Evolutionary conservation across 2,797 vertebrate genomes (phyloP).

Genomic region (Melopsittacus undulatus): DNA sequence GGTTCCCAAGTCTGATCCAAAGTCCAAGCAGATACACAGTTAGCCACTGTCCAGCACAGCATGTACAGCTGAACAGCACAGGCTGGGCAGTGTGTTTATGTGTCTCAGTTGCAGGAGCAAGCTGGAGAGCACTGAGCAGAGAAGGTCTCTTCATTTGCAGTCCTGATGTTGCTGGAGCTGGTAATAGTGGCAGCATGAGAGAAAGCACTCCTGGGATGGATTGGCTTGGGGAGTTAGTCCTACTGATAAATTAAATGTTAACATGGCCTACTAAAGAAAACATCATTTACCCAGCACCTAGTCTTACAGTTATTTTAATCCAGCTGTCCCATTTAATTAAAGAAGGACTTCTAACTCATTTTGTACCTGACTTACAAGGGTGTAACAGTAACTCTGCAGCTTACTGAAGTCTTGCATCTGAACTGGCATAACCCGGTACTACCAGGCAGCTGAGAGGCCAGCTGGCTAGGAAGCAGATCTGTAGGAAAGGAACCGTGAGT

Average conservation of each 20-base stretch:
- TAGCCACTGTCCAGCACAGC: accelerated
- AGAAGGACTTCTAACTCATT: background rate
- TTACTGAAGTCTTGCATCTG: background rate
- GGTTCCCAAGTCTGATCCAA: background rate
- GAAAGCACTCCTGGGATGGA: background rate
- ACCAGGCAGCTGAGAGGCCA: background rate
- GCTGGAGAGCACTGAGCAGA: background rate
- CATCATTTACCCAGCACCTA: background rate
- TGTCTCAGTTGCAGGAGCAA: background rate
- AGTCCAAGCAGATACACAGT: no score
- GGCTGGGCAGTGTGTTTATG: accelerated
- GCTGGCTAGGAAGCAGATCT: background rate
- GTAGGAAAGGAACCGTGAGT: background rate
- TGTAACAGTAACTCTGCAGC: background rate
- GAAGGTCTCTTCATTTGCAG: background rate
- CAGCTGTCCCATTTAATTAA: background rate
- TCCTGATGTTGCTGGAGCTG: background rate
- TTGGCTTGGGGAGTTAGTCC: background rate
- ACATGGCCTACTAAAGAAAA: background rate
- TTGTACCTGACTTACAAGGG: background rate
- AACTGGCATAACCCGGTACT: background rate
- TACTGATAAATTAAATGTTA: background rate
- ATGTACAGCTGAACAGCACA: background rate
- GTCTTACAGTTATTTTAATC: background rate
- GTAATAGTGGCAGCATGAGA: background rate